Evolutionary conservation across 2,888 invertebrate genomes (phyloP).

Genomic region (Seladonia tumulorum): DNA sequence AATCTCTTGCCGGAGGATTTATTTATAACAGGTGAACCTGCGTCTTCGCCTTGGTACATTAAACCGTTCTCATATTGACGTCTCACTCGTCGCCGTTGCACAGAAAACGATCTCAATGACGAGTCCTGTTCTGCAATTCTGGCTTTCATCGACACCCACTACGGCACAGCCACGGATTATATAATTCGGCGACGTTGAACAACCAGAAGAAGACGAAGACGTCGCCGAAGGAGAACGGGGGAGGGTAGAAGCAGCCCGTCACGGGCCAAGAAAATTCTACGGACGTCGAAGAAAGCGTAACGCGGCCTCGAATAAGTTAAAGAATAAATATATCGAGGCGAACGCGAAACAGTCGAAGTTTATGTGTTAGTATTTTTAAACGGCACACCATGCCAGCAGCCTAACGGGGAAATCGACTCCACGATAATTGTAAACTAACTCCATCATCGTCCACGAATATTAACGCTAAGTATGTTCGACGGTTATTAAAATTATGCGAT

Average conservation of each 20-base stretch:
- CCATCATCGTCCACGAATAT: neutral
- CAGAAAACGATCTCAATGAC: conserved; percentile 62
- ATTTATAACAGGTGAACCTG: conserved; percentile 55
- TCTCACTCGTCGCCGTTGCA: conserved; percentile 47
- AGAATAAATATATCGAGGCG: neutral
- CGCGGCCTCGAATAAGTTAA: neutral
- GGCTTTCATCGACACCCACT: conserved; percentile 72
- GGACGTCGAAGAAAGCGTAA: conserved; percentile 8
- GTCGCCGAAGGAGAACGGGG: conserved; percentile 31
- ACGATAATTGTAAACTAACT: neutral
- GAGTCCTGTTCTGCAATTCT: conserved; percentile 59
- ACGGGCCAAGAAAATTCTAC: conserved; percentile 55
- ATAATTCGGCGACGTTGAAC: conserved; percentile 54
- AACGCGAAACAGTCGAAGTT: conserved; percentile 8
- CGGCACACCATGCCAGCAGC: neutral
- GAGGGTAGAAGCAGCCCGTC: conserved; percentile 25
- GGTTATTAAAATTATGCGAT: neutral
- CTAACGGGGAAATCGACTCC: neutral
- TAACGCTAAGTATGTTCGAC: neutral
- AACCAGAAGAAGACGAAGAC: conserved; percentile 12
- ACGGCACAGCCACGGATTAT: conserved; percentile 54
- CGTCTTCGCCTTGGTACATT: conserved; percentile 45
- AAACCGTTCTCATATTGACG: conserved; percentile 51
- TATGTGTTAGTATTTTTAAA: conserved; percentile 6
- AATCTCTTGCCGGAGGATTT: conserved; percentile 51